phyloP scores from a whole-genome alignment of 2,888 invertebrate genomes.

The Parasteatoda lunata region DNA sequence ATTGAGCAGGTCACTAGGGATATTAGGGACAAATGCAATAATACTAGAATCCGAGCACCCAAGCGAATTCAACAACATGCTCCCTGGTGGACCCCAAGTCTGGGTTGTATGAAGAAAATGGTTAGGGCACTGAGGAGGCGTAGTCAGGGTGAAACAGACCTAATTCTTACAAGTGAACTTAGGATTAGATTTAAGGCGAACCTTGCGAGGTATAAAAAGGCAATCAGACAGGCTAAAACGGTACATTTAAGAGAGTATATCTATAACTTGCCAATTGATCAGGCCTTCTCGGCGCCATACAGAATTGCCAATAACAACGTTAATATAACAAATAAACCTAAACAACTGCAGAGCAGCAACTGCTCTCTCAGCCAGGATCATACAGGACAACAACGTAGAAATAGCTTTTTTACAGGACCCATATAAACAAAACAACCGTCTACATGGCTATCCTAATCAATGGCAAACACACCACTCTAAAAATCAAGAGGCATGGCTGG shows the following conservation, averaged over 20 bases:
- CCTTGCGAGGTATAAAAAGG: neutral
- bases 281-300: neutral
- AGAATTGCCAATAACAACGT: neutral
- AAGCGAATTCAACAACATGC: too few species aligned
- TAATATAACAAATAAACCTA: too few species aligned
- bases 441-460: too few species aligned
- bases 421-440: too few species aligned
- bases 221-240: neutral
- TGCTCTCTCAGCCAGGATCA: too few species aligned
- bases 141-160: neutral
- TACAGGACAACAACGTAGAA: too few species aligned
- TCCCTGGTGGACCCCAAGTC: neutral
- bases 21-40: neutral
- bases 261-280: neutral
- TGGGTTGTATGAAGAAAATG: neutral
- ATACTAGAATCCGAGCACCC: too few species aligned
- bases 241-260: neutral
- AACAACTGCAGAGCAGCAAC: too few species aligned
- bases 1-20: neutral
- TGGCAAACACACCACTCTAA: too few species aligned
- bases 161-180: neutral
- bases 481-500: too few species aligned
- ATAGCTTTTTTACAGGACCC: too few species aligned
- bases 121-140: neutral
- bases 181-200: neutral